Evolutionary conservation across 2,113 vertebrate genomes (phyloP).

Genomic region (Dissostichus mawsoni): DNA sequence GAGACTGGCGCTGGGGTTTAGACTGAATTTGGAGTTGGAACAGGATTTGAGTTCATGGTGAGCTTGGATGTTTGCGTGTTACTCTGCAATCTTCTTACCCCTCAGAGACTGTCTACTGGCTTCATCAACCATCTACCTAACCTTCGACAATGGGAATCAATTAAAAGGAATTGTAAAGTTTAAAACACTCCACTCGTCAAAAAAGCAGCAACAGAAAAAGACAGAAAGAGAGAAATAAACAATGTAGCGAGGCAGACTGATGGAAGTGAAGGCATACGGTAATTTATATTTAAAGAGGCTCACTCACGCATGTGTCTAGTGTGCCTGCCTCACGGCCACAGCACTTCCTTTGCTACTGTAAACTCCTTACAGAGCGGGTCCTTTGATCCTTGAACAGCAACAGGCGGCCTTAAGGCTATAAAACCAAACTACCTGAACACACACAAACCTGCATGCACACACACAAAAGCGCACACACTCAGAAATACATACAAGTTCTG

Average conservation of each 20-base stretch:
- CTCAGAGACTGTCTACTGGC: constrained; percentile 54
- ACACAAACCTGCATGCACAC: background rate
- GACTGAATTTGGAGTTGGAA: constrained; percentile 45
- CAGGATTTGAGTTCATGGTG: constrained; percentile 46
- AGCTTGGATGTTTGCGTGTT: constrained; percentile 66
- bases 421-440: constrained; percentile 59
- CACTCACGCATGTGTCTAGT: constrained; percentile 66
- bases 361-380: constrained; percentile 55
- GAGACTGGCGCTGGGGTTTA: constrained; percentile 31
- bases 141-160: constrained; percentile 63
- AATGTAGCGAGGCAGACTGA: constrained; percentile 10
- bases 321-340: constrained; percentile 66
- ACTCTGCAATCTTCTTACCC: constrained; percentile 63
- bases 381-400: constrained; percentile 66
- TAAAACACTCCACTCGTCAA: constrained; percentile 47
- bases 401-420: constrained; percentile 57
- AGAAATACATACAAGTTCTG: background rate
- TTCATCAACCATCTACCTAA: constrained; percentile 36
- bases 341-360: constrained; percentile 73
- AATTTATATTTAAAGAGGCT: constrained; percentile 64
- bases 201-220: constrained; percentile 51
- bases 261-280: constrained; percentile 24
- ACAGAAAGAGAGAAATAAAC: constrained; percentile 24
- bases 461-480: background rate
- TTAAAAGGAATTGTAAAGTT: constrained; percentile 56